These are phyloP conservation scores for Phenacoccus solenopsis DNA, from an alignment of 1,140 invertebrate genomes.

Conservation along the genomic window DNA sequence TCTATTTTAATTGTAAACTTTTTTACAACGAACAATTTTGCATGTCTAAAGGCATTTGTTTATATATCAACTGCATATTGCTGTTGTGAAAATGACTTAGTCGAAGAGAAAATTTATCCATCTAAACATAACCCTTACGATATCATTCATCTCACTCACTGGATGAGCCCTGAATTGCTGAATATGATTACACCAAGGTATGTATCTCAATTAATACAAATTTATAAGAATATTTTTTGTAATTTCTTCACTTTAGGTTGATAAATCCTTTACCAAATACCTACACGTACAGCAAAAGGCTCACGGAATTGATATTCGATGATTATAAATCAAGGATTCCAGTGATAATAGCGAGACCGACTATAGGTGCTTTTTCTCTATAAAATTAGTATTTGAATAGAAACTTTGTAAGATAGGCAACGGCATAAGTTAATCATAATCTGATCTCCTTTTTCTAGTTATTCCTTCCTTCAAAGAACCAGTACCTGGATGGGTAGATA, in stretches of 20 bases:
- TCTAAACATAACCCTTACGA: neutral
- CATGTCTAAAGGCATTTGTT: slow-evolving; percentile 46
- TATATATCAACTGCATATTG: slow-evolving; percentile 63
- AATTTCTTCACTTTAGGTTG: slow-evolving; percentile 25
- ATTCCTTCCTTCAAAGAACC: slow-evolving; percentile 51
- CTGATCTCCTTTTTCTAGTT: slow-evolving; percentile 37
- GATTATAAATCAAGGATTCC: slow-evolving; percentile 36
- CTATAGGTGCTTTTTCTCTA: neutral
- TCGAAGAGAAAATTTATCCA: neutral
- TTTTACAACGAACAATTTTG: too few relatives aligned
- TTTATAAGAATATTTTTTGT: too few relatives aligned
- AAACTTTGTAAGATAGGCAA: too few relatives aligned
- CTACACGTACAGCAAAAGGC: slow-evolving; percentile 54
- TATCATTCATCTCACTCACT: neutral
- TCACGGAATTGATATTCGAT: slow-evolving; percentile 47
- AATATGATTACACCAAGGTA: neutral
- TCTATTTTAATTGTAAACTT: too few relatives aligned
- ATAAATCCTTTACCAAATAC: slow-evolving; percentile 48
- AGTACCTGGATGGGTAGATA: slow-evolving; percentile 80
- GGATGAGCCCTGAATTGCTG: neutral
- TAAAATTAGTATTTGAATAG: neutral
- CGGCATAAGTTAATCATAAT: too few relatives aligned
- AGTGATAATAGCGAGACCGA: neutral
- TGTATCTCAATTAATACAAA: too few relatives aligned
- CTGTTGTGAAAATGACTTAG: slow-evolving; percentile 26